These are phyloP conservation scores for Phaethon lepturus DNA, from an alignment of 2,113 vertebrate genomes.

Conservation along the genomic window DNA sequence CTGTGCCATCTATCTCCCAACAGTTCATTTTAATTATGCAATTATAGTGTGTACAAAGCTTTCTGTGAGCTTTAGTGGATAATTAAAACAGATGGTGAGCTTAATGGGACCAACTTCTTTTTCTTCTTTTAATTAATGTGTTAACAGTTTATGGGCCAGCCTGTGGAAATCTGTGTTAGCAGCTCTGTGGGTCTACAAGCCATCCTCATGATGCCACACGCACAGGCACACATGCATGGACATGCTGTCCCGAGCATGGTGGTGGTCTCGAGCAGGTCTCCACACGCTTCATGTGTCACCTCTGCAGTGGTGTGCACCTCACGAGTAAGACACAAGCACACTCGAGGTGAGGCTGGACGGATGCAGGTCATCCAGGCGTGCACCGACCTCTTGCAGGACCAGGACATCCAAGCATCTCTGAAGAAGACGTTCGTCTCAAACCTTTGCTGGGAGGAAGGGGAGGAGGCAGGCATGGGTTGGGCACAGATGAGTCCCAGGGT, in stretches of 20 bases:
- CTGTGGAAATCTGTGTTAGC: background rate
- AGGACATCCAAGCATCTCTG: background rate
- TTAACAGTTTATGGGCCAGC: conserved; percentile 5
- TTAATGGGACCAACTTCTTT: conserved; percentile 41
- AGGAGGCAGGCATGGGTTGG: accelerated
- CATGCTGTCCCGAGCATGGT: background rate
- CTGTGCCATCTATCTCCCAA: conserved; percentile 38
- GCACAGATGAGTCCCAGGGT: background rate
- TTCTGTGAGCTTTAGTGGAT: conserved; percentile 9
- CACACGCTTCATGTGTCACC: background rate
- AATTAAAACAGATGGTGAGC: conserved; percentile 60
- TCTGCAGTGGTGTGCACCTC: accelerated
- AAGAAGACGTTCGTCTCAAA: background rate
- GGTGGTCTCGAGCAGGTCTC: background rate
- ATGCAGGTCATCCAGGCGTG: background rate
- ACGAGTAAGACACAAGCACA: background rate
- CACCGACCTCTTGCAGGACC: accelerated
- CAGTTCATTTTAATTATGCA: conserved; percentile 53
- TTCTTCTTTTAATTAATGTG: conserved; percentile 59
- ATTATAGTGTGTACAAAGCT: conserved; percentile 42
- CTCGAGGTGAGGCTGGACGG: background rate
- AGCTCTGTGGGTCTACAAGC: background rate
- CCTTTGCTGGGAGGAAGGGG: background rate
- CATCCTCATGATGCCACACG: accelerated
- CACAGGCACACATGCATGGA: accelerated